Evolutionary conservation across 2,888 invertebrate species (phyloP).

Genomic region (Megalurothrips usitatus): DNA sequence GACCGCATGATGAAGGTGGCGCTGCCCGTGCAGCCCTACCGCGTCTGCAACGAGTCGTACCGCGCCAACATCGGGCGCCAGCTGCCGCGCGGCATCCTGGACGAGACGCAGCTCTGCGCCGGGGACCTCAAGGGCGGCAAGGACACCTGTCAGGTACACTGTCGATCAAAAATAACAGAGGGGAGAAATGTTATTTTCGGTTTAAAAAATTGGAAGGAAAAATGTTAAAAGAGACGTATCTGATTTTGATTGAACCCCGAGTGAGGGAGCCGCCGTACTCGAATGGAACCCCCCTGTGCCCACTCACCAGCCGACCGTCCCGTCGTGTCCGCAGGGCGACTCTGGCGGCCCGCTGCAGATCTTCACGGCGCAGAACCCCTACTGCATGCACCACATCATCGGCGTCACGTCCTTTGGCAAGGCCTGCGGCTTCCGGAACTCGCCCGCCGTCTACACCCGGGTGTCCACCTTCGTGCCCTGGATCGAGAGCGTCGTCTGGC

Average conservation of each 20-base stretch:
- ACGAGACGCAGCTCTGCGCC: conserved; percentile 52
- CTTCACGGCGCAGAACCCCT: conserved; percentile 32
- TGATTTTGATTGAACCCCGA: too few species aligned
- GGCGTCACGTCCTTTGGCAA: conserved; percentile 54
- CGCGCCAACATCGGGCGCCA: neutral
- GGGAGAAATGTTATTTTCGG: neutral
- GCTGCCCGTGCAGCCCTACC: conserved; percentile 39
- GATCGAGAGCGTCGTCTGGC: conserved; percentile 57
- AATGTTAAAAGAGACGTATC: too few species aligned
- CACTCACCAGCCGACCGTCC: too few species aligned
- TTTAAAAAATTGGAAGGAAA: neutral
- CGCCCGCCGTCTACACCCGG: conserved; percentile 56
- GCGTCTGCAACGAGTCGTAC: conserved; percentile 29
- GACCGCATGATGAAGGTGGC: conserved; percentile 50
- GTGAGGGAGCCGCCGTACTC: neutral
- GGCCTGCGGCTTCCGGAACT: conserved; percentile 47
- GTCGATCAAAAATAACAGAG: neutral
- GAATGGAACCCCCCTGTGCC: neutral
- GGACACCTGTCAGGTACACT: conserved; percentile 39
- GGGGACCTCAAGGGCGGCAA: conserved; percentile 44
- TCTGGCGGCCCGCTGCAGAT: conserved; percentile 63
- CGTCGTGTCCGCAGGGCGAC: conserved; percentile 54
- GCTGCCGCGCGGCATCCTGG: conserved; percentile 46
- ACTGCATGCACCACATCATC: conserved; percentile 51
- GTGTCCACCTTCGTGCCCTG: conserved; percentile 53